Base-by-base conservation (phyloP, 2,797 vertebrate genomes). In the Platalea minor region DNA sequence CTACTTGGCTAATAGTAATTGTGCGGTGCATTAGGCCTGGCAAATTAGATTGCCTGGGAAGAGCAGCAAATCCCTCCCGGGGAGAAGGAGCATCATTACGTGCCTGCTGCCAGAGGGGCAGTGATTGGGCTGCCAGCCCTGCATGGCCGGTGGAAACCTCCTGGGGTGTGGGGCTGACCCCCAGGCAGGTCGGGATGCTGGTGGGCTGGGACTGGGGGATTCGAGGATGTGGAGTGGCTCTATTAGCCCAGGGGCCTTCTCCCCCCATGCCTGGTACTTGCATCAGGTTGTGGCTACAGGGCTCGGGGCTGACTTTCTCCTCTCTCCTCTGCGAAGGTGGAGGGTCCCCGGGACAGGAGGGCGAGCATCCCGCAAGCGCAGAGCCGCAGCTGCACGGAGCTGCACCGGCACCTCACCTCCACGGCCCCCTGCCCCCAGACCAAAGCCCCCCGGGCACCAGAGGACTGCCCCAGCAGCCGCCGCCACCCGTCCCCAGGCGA, bases 341-440 rank as follows among this genome's bases (percentile, higher is more conserved):
- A 99, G 74, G 95, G 97, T 93, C 89, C 97, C 68, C 98, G 96
- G 91, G 98, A 99, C 96, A 98, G 98, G 91, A 99, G 98, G 96
- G 94, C 95, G 2, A 97, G 98, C 8, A 69, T 95, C 7, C 96
- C 91, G 1, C 98, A 98, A 89, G 97, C 98, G 0, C 98, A 98
- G 16, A 98, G 98, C 77, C 99, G 98, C 81, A 98, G 98, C 72
- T 99, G 99, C 97, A 99, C 99, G 0, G 99, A 99, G 95, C 98
- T 99, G 85, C 99, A 99, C 92, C 99, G 98, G 78, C 99, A 99
- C 98, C 99, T 99, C 97, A 99, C 99, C 91, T 98, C 99, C 0
- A 76, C 95, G 41, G 7, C 53, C 1, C 73, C 92, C 81, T 96
- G 96, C 84, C 91, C 97, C 75, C 98, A 97, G 92, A 85, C 95